Evolutionary conservation across 2,888 invertebrate species (phyloP).

Genomic region (Neoaliturus tenellus): DNA sequence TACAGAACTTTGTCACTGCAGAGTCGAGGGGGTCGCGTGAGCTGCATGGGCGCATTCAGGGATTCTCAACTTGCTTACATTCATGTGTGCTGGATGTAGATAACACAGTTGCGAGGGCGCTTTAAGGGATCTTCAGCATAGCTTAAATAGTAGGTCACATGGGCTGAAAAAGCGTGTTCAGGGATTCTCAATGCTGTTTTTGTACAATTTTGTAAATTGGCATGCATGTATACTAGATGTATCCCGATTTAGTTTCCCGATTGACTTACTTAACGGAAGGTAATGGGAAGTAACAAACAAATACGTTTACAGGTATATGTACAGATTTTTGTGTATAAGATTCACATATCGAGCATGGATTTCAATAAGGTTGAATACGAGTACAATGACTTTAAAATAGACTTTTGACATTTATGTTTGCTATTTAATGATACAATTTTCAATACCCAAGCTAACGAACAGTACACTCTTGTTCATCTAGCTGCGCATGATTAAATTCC

Average conservation of each 20-base stretch:
- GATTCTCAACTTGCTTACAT: background rate
- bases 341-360: background rate
- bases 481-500: too few relatives aligned
- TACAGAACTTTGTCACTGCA: slow-evolving; percentile 17
- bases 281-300: background rate
- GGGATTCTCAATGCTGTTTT: background rate
- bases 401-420: too few relatives aligned
- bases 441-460: too few relatives aligned
- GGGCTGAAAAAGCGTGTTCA: background rate
- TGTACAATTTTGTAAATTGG: background rate
- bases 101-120: too few relatives aligned
- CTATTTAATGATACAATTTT: too few relatives aligned
- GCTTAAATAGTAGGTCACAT: background rate
- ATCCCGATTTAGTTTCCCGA: background rate
- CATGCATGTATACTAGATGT: background rate
- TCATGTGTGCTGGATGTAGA: too few relatives aligned
- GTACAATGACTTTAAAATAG: too few relatives aligned
- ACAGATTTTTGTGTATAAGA: background rate
- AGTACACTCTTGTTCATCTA: too few relatives aligned
- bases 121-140: too few relatives aligned
- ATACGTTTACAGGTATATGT: background rate
- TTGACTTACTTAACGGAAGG: background rate
- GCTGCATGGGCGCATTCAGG: background rate
- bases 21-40: background rate
- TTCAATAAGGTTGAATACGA: slow-evolving; percentile 6